These are phyloP conservation scores for Pharmacophagus antenor DNA, from an alignment of 2,888 invertebrate genomes.

Conservation along the genomic window DNA sequence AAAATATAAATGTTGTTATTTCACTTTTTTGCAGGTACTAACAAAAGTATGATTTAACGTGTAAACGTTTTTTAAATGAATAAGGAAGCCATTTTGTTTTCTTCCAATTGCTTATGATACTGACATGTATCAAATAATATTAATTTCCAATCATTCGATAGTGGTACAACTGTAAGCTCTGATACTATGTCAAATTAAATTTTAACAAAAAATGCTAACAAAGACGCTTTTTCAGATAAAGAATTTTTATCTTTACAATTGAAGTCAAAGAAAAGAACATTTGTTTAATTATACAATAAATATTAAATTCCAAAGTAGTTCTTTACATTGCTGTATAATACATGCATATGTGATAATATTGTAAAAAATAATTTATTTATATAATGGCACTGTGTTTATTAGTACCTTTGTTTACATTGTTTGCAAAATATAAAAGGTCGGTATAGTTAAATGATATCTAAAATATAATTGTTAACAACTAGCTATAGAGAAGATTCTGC, in stretches of 20 bases:
- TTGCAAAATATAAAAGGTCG: background rate
- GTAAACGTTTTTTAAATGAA: background rate
- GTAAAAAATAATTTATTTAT: background rate
- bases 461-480: background rate
- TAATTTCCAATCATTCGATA: slow-evolving; percentile 8
- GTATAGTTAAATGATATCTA: background rate
- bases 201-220: slow-evolving; percentile 7
- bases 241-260: too few species aligned
- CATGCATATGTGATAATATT: background rate
- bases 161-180: slow-evolving; percentile 10
- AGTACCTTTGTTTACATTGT: slow-evolving; percentile 3
- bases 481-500: slow-evolving; percentile 46
- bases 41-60: background rate
- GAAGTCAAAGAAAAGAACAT: too few species aligned
- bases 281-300: too few species aligned
- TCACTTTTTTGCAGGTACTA: slow-evolving; percentile 7
- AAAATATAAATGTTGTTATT: background rate
- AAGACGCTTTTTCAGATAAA: slow-evolving; percentile 15
- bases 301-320: background rate
- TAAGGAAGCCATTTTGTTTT: background rate
- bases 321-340: background rate
- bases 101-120: background rate
- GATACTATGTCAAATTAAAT: slow-evolving; percentile 6
- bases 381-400: background rate
- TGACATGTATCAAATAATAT: slow-evolving; percentile 3